Conservation (phyloP, 2,888 invertebrate genomes). For the Electrophaes corylata region DNA sequence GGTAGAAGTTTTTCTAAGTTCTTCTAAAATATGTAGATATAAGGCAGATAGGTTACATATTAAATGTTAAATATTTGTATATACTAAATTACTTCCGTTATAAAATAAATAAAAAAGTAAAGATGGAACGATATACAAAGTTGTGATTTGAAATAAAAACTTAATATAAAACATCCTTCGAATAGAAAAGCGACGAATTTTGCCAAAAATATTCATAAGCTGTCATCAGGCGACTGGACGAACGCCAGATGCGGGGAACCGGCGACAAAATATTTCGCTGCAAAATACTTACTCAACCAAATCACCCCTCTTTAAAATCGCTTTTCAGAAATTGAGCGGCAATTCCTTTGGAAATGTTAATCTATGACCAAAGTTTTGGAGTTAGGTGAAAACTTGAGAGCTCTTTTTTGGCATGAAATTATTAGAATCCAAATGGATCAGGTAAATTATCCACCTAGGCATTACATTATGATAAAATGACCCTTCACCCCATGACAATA, state of each 20-base stretch:
- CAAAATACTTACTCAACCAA: conserved; percentile 79
- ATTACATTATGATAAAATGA: too few species aligned
- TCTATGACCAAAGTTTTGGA: conserved; percentile 48
- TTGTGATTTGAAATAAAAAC: conserved; percentile 62
- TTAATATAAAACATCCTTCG: conserved; percentile 65
- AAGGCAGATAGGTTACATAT: too few species aligned
- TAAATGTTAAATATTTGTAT: too few species aligned
- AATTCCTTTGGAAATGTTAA: conserved; percentile 59
- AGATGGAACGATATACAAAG: too few species aligned
- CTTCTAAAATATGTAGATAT: too few species aligned
- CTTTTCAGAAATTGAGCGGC: conserved; percentile 71
- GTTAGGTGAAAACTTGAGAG: conserved; percentile 27
- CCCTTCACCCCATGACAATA: too few species aligned
- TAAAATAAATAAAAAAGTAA: too few species aligned
- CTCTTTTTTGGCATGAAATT: conserved; percentile 10
- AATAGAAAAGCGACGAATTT: conserved; percentile 71
- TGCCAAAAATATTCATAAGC: conserved; percentile 84
- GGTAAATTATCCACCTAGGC: too few species aligned
- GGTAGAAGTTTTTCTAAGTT: too few species aligned
- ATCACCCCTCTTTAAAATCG: conserved; percentile 79
- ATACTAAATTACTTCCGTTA: too few species aligned
- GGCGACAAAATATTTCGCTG: conserved; percentile 79
- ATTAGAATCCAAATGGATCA: background rate
- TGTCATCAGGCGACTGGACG: conserved; percentile 83
- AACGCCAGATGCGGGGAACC: conserved; percentile 79